Evolutionary conservation across 2,113 vertebrate species (phyloP), one percentile per base, ranked within the genome.

Genomic region (Scopus umbretta): DNA sequence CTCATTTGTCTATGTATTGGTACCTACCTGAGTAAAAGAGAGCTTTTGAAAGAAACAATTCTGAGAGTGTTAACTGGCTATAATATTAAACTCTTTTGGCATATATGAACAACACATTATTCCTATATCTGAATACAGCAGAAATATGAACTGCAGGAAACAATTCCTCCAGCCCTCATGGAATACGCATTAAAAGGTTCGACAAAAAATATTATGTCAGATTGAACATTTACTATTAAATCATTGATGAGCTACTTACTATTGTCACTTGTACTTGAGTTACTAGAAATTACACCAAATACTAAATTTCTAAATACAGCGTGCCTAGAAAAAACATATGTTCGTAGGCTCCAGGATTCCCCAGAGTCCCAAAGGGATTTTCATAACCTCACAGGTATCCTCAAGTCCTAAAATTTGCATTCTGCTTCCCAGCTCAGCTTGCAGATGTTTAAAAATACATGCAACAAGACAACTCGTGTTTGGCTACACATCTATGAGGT

Each of bases 371-470:
- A 3, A 61, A 83, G 89, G 82, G 52, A 85, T 74, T 80, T 91
- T 87, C 43, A 49, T 79, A 94, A 97, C 45, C 74, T 88, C 78
- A 88, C 78, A 94, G 84, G 74, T 94, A 92, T 82, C n/a, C 86
- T 90, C 56, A 79, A 88, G 66, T 71, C 78, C 62, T 83, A 88
- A 74, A 94, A 95, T 97, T 93, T 94, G 92, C 91, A 95, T 94
- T 92, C 84, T 88, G 49, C 76, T 95, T 93, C 67, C 63, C 43
- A 7, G 80, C 59, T 95, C 92, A 92, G 66, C 93, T 94, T 97
- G 85, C 87, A 93, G 70, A 88, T 96, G 85, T 97, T 97, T 97
- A 97, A 96, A 97, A 97, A 97, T 96, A 94, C 87, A 96, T 97
- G 94, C 88, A 94, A 90, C 83, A 66, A 95, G 94, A 96, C 92